These are phyloP conservation scores for Physocephala rufipes DNA, from an alignment of 2,888 invertebrate genomes.

Conservation along the genomic window DNA sequence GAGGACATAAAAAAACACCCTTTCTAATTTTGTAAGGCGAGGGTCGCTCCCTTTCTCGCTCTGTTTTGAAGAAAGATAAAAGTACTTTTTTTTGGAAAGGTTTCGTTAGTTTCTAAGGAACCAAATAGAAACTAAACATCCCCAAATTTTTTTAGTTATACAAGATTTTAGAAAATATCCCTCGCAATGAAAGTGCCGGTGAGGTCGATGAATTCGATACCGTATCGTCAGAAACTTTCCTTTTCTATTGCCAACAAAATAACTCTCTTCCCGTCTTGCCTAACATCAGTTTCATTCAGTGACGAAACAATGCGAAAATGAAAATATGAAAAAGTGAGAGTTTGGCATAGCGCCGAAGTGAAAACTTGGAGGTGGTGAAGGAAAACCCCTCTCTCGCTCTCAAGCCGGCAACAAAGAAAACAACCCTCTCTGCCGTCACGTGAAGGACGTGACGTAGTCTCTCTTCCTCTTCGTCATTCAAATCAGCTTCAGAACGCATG, in stretches of 20 bases:
- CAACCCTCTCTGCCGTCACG: too few relatives aligned
- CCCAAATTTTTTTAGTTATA: too few relatives aligned
- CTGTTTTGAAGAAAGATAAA: too few relatives aligned
- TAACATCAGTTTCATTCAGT: background rate
- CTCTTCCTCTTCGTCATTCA: too few relatives aligned
- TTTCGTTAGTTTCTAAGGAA: too few relatives aligned
- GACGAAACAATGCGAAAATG: conserved; percentile 1
- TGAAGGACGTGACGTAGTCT: too few relatives aligned
- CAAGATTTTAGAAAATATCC: background rate
- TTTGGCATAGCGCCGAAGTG: conserved; percentile 1
- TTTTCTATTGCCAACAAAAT: background rate
- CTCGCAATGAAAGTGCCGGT: background rate
- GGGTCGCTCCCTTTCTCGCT: too few relatives aligned
- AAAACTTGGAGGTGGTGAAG: background rate
- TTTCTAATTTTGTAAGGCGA: too few relatives aligned
- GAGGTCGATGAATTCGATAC: background rate
- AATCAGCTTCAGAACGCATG: too few relatives aligned
- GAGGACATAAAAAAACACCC: too few relatives aligned
- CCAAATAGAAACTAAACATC: too few relatives aligned
- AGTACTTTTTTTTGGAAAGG: too few relatives aligned
- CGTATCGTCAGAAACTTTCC: background rate
- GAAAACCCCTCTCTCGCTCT: background rate
- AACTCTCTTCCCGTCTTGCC: background rate
- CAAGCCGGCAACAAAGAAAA: background rate
- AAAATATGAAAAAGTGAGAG: background rate